Evolutionary conservation across 2,113 vertebrate genomes (phyloP).

Genomic region (Tylochromis polylepis): DNA sequence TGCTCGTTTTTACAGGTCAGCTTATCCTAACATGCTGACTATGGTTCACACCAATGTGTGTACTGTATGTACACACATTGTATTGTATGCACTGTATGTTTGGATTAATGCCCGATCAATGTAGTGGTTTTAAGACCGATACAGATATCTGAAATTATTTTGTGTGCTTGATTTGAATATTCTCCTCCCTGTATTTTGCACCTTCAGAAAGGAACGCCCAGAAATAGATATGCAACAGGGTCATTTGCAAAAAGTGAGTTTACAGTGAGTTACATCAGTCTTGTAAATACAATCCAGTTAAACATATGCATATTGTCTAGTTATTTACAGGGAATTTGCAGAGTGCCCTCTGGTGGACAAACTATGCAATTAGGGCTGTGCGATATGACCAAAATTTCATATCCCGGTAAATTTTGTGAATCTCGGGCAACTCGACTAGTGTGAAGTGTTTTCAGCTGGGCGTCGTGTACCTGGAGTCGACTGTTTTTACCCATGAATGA

Average conservation of each 20-base stretch:
- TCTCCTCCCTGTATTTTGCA: no score
- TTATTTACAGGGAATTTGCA: neutral
- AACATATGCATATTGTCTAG: neutral
- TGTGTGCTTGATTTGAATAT: no score
- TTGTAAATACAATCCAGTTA: neutral
- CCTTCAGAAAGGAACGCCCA: no score
- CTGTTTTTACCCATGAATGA: no score
- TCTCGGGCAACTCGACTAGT: no score
- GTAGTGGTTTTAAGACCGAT: neutral
- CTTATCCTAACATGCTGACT: no score
- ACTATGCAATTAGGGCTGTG: no score
- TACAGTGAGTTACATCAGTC: neutral
- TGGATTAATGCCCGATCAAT: neutral
- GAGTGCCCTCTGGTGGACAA: neutral
- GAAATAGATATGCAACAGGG: neutral
- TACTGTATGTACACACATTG: neutral
- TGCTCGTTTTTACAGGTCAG: no score
- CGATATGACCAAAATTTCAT: no score
- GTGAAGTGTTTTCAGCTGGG: no score
- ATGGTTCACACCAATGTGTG: neutral
- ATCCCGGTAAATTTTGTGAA: no score
- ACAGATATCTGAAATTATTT: neutral
- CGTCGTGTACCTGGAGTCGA: no score
- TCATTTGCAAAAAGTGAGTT: neutral
- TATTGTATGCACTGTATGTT: neutral